Base-by-base conservation (phyloP, 2,797 vertebrate genomes). In the Neosalanx taihuensis region DNA sequence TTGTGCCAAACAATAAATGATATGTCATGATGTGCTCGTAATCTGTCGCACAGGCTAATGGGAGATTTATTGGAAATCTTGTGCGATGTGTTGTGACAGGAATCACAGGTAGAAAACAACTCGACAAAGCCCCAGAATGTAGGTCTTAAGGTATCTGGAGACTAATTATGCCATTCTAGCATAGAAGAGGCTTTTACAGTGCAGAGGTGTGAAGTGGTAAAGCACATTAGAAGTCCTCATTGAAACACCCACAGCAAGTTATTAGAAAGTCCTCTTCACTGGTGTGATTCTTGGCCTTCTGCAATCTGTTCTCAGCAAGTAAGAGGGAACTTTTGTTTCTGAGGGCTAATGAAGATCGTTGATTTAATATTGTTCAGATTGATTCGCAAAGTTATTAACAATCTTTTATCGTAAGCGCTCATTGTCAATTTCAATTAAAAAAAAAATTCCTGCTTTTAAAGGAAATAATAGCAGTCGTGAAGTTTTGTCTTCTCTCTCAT, bases 11-110 rank as follows among this genome's bases (percentile, higher is more conserved):
- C 80, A 80, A 80, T 81, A 85, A 84, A 78, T 77, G 75, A 77
- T 76, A 80, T 84, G 82, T 85, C 82, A 66, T 81, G 83, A 82
- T 59, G 75, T 6, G 70, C 84, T 82, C 84, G 74, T 84, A 87
- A 83, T 81, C 79, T 71, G 70, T 35, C 51, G 70, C 70, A 70
- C 60, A 46, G 64, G 77, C 83, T 82, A 67, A 68, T 69, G 58
- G 78, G 71, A 74, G 68, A 35, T 77, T 80, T 75, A 72, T 69
- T 73, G 77, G 60, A 80, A 70, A 73, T 74, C 69, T 60, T 67
- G 73, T 78, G 71, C 80, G 62, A 72, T 71, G 76, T 75, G 83
- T 72, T 53, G 37, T 26, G 33, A 69, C 53, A 20, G 26, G 18
- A 72, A 75, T 67, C 17, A 74, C 67, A 71, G 6, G 35, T 41